phyloP scores from a whole-genome alignment of 37 sponge, comb jelly and placozoan genomes.

The Axinella damicornis region DNA sequence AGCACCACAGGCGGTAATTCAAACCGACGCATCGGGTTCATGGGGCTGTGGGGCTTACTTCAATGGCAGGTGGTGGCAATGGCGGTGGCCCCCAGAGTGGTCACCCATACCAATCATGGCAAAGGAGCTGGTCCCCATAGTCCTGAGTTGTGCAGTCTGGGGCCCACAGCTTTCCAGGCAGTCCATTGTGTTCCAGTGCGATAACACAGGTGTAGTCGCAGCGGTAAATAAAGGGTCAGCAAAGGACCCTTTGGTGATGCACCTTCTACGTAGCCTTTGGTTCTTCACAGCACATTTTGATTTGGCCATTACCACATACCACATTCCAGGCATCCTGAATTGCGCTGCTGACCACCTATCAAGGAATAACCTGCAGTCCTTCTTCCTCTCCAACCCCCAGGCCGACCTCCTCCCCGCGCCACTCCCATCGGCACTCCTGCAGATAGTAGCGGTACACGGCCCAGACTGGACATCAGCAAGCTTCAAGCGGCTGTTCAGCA shows the following conservation, averaged over 20 bases:
- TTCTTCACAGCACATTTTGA: slow-evolving; percentile 8
- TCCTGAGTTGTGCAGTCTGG: slow-evolving; percentile 14
- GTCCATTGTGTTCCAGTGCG: background rate
- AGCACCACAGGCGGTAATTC: background rate
- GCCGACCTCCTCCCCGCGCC: background rate
- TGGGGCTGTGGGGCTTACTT: slow-evolving; percentile 46
- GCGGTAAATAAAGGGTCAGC: background rate
- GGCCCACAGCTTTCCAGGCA: background rate
- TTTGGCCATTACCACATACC: background rate
- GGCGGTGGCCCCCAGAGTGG: slow-evolving; percentile 8
- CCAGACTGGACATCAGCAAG: slow-evolving; percentile 43
- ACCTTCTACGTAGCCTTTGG: slow-evolving; percentile 17
- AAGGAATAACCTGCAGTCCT: slow-evolving; percentile 2
- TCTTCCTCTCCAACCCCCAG: slow-evolving; percentile 18
- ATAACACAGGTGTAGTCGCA: slow-evolving; percentile 30
- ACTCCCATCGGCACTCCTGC: background rate
- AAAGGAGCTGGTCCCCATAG: slow-evolving; percentile 33
- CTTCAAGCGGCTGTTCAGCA: slow-evolving; percentile 18
- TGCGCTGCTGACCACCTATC: slow-evolving; percentile 18
- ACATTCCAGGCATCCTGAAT: slow-evolving; percentile 15
- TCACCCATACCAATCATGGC: background rate
- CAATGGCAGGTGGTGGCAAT: slow-evolving; percentile 13
- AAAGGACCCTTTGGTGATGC: slow-evolving; percentile 3
- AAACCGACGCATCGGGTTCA: slow-evolving; percentile 52
- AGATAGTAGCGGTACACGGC: background rate